Evolutionary conservation across 64 coral and sea anemone species (phyloP).

Genomic region (Montipora efflorescens): DNA sequence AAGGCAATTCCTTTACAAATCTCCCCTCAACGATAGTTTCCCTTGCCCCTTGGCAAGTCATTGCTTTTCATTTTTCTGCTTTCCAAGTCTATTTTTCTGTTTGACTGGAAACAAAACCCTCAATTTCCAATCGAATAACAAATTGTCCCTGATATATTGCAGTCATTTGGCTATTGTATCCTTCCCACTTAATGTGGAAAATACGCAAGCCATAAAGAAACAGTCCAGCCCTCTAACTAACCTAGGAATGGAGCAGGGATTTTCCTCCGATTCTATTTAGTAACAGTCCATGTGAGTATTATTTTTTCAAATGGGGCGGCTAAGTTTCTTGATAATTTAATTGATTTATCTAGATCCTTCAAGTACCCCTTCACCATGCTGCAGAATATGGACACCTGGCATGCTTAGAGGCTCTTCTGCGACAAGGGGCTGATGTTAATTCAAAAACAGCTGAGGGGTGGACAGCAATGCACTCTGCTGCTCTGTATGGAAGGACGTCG

Average conservation of each 20-base stretch:
- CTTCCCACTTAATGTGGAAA: too few relatives aligned
- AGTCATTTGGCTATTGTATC: too few relatives aligned
- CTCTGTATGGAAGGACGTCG: slow-evolving; percentile 84
- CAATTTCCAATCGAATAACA: too few relatives aligned
- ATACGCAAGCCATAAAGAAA: too few relatives aligned
- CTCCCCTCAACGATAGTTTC: neutral
- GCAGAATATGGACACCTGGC: slow-evolving; percentile 94
- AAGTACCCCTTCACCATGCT: slow-evolving; percentile 94
- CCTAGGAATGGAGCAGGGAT: too few relatives aligned
- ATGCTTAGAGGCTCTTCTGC: slow-evolving; percentile 86
- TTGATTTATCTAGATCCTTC: slow-evolving; percentile 69
- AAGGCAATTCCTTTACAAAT: neutral
- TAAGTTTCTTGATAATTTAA: neutral
- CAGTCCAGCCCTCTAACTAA: too few relatives aligned
- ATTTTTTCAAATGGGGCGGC: too few relatives aligned
- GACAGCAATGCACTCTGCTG: slow-evolving; percentile 91
- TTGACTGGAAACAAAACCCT: too few relatives aligned
- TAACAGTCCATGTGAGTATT: too few relatives aligned
- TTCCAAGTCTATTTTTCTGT: neutral
- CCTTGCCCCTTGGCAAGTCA: neutral
- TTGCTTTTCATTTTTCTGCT: neutral
- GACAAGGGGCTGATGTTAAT: slow-evolving; percentile 92
- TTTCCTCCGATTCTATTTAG: too few relatives aligned
- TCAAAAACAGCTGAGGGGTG: slow-evolving; percentile 88
- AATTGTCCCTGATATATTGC: too few relatives aligned